Evolutionary conservation across 2,113 vertebrate genomes (phyloP).

Genomic region (Oreochromis aureus): DNA sequence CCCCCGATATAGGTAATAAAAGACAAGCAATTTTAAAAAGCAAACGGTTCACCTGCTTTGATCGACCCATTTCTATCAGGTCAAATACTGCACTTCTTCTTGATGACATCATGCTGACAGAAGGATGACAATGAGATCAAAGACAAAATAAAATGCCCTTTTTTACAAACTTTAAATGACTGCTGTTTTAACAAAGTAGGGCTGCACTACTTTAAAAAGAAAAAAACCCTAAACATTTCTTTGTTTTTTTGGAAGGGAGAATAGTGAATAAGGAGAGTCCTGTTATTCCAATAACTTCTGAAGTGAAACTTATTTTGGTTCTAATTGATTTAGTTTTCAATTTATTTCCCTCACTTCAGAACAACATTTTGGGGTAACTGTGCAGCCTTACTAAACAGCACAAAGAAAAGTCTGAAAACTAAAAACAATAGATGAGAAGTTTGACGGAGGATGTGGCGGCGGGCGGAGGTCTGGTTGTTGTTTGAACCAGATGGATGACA

Average conservation of each 20-base stretch:
- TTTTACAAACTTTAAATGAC: conserved; percentile 19
- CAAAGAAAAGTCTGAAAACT: background rate
- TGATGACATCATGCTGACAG: conserved; percentile 63
- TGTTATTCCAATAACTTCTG: background rate
- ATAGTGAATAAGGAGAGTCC: background rate
- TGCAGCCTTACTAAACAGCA: conserved; percentile 59
- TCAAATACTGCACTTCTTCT: conserved; percentile 9
- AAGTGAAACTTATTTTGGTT: background rate
- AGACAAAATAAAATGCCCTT: conserved; percentile 43
- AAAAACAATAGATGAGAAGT: conserved; percentile 51
- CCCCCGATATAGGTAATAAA: background rate
- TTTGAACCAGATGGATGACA: conserved; percentile 59
- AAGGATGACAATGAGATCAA: conserved; percentile 69
- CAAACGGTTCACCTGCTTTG: background rate
- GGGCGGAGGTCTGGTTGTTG: conserved; percentile 58
- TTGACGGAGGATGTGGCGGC: conserved; percentile 63
- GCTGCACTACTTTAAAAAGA: conserved; percentile 33
- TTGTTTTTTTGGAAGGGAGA: background rate
- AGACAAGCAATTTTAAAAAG: background rate
- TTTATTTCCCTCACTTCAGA: background rate
- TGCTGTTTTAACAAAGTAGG: conserved; percentile 44
- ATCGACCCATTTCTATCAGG: background rate
- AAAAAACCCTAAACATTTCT: background rate
- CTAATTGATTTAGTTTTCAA: background rate
- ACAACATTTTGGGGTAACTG: background rate